Conservation (phyloP, 2,797 vertebrate genomes). For the Gouania willdenowi region DNA sequence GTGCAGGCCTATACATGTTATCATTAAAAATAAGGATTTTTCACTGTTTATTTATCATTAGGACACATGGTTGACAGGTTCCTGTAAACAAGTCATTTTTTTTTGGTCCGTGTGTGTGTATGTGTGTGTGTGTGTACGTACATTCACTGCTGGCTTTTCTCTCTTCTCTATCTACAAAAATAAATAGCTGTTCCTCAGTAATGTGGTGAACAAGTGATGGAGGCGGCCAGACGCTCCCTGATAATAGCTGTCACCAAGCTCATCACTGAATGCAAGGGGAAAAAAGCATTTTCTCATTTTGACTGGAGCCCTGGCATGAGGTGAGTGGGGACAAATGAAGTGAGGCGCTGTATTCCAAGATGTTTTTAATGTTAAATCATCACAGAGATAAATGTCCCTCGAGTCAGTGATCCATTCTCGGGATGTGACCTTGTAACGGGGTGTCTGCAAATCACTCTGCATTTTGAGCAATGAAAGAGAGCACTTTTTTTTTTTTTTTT, state of each 20-base stretch:
- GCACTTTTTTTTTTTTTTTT: not conserved
- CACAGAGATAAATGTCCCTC: slow-evolving; percentile 4
- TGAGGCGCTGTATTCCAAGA: not conserved
- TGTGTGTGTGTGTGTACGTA: not conserved
- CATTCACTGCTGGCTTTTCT: not conserved
- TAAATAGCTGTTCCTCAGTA: slow-evolving; percentile 26
- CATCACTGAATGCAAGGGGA: slow-evolving; percentile 7
- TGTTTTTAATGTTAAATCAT: slow-evolving; percentile 8
- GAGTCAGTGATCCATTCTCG: not conserved
- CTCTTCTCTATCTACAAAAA: slow-evolving; percentile 31
- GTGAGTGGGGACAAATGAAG: slow-evolving; percentile 16
- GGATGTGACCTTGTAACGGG: not conserved
- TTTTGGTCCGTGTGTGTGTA: slow-evolving; percentile 21
- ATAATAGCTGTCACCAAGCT: slow-evolving; percentile 23
- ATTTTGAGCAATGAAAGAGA: not conserved
- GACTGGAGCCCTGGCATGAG: slow-evolving; percentile 2
- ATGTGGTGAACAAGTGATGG: slow-evolving; percentile 12
- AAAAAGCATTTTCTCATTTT: not conserved
- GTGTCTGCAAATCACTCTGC: not conserved
- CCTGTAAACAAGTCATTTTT: slow-evolving; percentile 62
- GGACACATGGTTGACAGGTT: slow-evolving; percentile 57
- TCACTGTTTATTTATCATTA: slow-evolving; percentile 64
- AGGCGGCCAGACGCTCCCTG: slow-evolving; percentile 13
- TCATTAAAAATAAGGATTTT: slow-evolving; percentile 62
- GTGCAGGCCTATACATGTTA: slow-evolving; percentile 34